Base-by-base conservation (phyloP, 2,797 vertebrate species). In the Poecilia picta region DNA sequence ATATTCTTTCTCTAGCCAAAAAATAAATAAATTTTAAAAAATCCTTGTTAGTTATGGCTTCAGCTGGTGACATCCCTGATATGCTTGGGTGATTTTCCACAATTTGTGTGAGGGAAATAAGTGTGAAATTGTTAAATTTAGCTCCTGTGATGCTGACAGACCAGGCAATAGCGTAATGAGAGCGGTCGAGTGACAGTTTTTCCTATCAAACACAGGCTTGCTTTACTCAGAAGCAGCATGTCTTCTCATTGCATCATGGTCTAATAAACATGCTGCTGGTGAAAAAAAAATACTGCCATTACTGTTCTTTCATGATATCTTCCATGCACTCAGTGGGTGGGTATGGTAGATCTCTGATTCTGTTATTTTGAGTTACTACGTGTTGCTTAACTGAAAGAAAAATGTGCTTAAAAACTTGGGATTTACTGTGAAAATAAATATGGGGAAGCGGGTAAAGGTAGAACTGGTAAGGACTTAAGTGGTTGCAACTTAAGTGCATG, bases 181-280 rank as follows among this genome's bases (percentile, higher is more conserved):
- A 76, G 41, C 31, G 39, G 49, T 74, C 76, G n/a, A 71, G 66
- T 75, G 77, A 66, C 78, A 76, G 45, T 20, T 81, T 64, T 70
- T 11, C 46, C 57, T 15, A 13, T 73, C 25, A 45, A 59, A 78
- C 76, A 33, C 45, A 28, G 36, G 47, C 41, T 66, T 33, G 66
- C 73, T 85, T 79, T 84, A 85, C 49, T 84, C 46, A 72, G 79
- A 83, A 43, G 5, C 77, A 45, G 64, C 47, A 59, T 79, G 79
- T 88, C 81, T 74, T 81, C 76, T 81, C 71, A 57, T 83, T 89
- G 77, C 85, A 88, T 81, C 81, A 83, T 51, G 43, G 78, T 86
- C 74, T 64, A 76, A 87, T 79, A 74, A 83, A 81, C 55, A 13
- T 82, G 49, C 74, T 76, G 55, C 74, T 51, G 79, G 41, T 70